phyloP scores from a whole-genome alignment of 2,888 invertebrate species.

The Ypsolopha sequella region DNA sequence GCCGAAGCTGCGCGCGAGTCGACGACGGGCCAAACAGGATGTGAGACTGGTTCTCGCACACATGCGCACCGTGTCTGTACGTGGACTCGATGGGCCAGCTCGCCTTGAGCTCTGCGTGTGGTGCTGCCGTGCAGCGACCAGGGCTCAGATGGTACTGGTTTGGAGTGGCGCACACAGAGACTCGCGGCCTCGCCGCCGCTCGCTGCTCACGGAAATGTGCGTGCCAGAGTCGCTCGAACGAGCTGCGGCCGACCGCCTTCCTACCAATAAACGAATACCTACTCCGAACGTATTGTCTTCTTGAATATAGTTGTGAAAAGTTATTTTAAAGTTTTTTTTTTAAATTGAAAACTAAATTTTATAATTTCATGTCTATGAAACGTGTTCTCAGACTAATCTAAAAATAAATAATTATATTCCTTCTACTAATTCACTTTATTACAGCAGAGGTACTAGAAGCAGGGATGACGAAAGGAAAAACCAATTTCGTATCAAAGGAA shows the following conservation, averaged over 20 bases:
- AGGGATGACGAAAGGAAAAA: too few species aligned
- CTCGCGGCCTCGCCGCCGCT: constrained; percentile 48
- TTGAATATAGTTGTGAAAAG: background rate
- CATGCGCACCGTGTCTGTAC: constrained; percentile 18
- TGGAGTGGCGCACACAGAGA: constrained; percentile 29
- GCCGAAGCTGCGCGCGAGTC: constrained; percentile 38
- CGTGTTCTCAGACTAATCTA: too few species aligned
- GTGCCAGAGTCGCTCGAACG: constrained; percentile 28
- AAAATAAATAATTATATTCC: too few species aligned
- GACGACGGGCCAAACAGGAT: constrained; percentile 61
- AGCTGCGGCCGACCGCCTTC: background rate
- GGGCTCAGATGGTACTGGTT: background rate
- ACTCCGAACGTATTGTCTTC: background rate
- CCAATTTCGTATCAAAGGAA: too few species aligned
- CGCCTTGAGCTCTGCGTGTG: background rate
- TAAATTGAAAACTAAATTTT: too few species aligned
- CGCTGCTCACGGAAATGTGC: constrained; percentile 65
- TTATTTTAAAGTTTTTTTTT: too few species aligned
- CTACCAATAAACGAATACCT: background rate
- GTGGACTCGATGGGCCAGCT: background rate
- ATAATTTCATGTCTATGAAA: too few species aligned
- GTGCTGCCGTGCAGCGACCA: background rate
- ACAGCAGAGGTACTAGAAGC: too few species aligned
- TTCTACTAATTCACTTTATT: too few species aligned
- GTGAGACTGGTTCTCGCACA: constrained; percentile 66